Percentiles rank a stretch among this genome's conserved stretches.
These are phyloP conservation scores for Crematogaster levior DNA, from an alignment of 2,888 invertebrate genomes.

Conservation along the genomic window DNA sequence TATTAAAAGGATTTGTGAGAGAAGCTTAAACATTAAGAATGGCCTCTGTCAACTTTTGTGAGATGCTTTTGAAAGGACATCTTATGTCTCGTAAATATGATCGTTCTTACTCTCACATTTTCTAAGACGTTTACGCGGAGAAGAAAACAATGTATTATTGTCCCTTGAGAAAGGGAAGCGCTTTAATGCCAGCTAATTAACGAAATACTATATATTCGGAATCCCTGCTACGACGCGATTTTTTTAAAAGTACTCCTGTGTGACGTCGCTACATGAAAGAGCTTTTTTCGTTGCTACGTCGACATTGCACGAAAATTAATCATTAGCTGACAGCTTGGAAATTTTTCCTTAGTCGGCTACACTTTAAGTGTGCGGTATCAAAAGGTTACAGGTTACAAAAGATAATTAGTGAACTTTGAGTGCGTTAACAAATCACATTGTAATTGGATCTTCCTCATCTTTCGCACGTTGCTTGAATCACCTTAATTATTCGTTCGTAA, in stretches of 20 bases:
- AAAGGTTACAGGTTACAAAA: conserved; percentile 65
- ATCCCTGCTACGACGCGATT: background rate
- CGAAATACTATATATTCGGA: conserved; percentile 39
- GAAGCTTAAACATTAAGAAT: conserved; percentile 27
- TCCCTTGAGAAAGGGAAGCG: background rate
- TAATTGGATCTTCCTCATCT: conserved; percentile 49
- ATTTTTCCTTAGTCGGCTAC: conserved; percentile 48
- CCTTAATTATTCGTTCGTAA: conserved; percentile 32
- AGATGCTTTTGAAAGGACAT: conserved; percentile 16
- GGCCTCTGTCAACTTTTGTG: background rate
- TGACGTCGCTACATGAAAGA: conserved; percentile 42
- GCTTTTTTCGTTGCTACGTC: conserved; percentile 20
- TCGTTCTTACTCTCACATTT: conserved; percentile 28
- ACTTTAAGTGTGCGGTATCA: conserved; percentile 60
- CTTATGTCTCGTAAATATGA: conserved; percentile 24
- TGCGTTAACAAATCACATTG: conserved; percentile 56
- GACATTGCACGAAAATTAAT: conserved; percentile 68
- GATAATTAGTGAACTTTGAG: conserved; percentile 62
- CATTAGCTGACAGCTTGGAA: conserved; percentile 62
- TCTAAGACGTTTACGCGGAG: background rate
- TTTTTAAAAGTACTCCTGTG: conserved; percentile 24
- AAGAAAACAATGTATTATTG: conserved; percentile 41
- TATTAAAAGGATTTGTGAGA: background rate
- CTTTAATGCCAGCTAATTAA: conserved; percentile 44
- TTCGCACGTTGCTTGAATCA: background rate